phyloP scores from a whole-genome alignment of 1,140 invertebrate genomes.

The Drosophila kikkawai region DNA sequence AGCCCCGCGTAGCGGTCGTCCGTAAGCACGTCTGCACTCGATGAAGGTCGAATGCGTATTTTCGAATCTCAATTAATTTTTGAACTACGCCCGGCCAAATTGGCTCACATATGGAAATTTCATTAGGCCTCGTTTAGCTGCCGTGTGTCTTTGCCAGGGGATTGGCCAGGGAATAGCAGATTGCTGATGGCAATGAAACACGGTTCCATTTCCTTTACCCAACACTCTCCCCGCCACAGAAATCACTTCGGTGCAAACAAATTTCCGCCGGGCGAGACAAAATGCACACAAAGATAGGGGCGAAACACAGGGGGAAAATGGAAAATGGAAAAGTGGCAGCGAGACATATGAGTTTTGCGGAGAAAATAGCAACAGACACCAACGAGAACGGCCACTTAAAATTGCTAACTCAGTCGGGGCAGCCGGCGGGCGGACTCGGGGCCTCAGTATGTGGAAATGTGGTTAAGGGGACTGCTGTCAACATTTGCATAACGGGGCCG shows the following conservation, averaged over 20 bases:
- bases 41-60: no score
- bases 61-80: conserved; percentile 32
- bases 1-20: no score
- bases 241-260: conserved; percentile 77
- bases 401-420: conserved; percentile 64
- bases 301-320: background rate
- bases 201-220: conserved; percentile 69
- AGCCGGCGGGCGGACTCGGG: background rate
- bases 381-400: conserved; percentile 61
- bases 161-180: conserved; percentile 54
- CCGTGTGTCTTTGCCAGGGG: conserved; percentile 32
- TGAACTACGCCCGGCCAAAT: conserved; percentile 40
- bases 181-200: conserved; percentile 50
- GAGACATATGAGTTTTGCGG: conserved; percentile 40
- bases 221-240: conserved; percentile 10
- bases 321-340: conserved; percentile 15
- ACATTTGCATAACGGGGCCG: conserved; percentile 74
- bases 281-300: conserved; percentile 30
- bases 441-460: conserved; percentile 16
- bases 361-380: conserved; percentile 48
- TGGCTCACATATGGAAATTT: conserved; percentile 65
- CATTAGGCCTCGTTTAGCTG: conserved; percentile 61
- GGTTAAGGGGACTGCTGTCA: conserved; percentile 52
- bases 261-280: conserved; percentile 73
- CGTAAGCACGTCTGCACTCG: no score